Conservation (phyloP, 2,888 invertebrate genomes). For the Brachyptera putata region DNA sequence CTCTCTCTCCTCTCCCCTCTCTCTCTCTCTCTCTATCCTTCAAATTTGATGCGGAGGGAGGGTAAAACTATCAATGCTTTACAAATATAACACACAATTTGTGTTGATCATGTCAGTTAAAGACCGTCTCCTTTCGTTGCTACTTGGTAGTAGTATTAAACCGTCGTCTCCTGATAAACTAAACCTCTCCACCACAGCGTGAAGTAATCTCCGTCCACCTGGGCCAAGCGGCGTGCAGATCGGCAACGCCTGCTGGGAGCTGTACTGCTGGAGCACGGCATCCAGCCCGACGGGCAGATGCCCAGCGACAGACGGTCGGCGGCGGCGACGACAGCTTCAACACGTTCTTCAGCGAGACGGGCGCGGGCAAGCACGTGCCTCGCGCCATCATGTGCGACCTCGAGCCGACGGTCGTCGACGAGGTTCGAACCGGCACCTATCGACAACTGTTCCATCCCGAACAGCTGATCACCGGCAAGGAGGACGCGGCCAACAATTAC, state of each 20-base stretch:
- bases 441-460: slow-evolving; percentile 96
- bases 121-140: no score
- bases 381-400: slow-evolving; percentile 92
- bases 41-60: no score
- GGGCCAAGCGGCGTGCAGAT: slow-evolving; percentile 85
- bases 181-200: slow-evolving; percentile 49
- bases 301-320: slow-evolving; percentile 86
- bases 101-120: no score
- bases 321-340: slow-evolving; percentile 93
- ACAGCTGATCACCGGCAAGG: slow-evolving; percentile 94
- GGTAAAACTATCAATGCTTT: no score
- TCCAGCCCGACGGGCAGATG: slow-evolving; percentile 92
- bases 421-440: slow-evolving; percentile 79
- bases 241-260: slow-evolving; percentile 86
- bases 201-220: slow-evolving; percentile 76
- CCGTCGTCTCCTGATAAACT: no score
- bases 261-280: slow-evolving; percentile 86
- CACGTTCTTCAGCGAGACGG: slow-evolving; percentile 92
- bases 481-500: slow-evolving; percentile 97
- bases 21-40: no score
- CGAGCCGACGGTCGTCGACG: slow-evolving; percentile 85
- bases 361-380: slow-evolving; percentile 93
- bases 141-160: no score
- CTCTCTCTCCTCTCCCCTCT: no score
- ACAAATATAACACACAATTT: no score